A percentile compares a stretch with the other conserved stretches of the same genome.
Evolutionary conservation across 2,888 invertebrate species (phyloP).

Genomic region (Mechanitis mazaeus): DNA sequence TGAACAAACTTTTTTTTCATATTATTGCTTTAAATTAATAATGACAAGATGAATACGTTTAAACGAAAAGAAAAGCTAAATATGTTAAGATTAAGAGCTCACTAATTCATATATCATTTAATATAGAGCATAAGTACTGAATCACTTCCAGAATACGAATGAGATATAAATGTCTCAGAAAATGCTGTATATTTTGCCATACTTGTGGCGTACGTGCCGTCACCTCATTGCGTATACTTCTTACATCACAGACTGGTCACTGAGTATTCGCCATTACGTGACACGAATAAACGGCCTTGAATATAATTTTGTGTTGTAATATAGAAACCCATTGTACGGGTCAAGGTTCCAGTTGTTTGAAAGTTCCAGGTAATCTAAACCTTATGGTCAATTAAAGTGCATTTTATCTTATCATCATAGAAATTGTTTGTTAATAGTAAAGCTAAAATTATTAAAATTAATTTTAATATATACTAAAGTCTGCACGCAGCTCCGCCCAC

Average conservation of each 20-base stretch:
- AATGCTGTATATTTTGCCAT: background rate
- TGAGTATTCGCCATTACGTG: slow-evolving; percentile 34
- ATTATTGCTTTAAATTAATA: too few relatives aligned
- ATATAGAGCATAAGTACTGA: too few relatives aligned
- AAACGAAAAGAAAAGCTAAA: too few relatives aligned
- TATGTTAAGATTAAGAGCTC: too few relatives aligned
- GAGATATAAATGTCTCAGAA: background rate
- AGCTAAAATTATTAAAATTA: too few relatives aligned
- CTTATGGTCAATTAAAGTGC: background rate
- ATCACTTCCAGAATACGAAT: background rate
- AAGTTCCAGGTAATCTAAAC: slow-evolving; percentile 14
- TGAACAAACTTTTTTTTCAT: too few relatives aligned
- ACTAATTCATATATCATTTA: too few relatives aligned
- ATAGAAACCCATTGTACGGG: slow-evolving; percentile 44
- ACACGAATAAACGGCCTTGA: slow-evolving; percentile 57
- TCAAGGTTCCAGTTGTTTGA: slow-evolving; percentile 44
- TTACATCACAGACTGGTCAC: slow-evolving; percentile 8
- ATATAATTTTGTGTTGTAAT: slow-evolving; percentile 49
- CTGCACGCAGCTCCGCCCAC: too few relatives aligned
- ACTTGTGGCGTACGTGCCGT: slow-evolving; percentile 35
- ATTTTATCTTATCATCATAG: background rate
- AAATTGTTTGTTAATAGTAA: background rate
- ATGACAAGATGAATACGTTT: too few relatives aligned
- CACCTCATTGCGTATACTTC: slow-evolving; percentile 1
- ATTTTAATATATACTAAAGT: too few relatives aligned